Evolutionary conservation across 1,140 invertebrate species (phyloP), one percentile per base, ranked within the genome.

Genomic region (Luehdorfia chinensis): DNA sequence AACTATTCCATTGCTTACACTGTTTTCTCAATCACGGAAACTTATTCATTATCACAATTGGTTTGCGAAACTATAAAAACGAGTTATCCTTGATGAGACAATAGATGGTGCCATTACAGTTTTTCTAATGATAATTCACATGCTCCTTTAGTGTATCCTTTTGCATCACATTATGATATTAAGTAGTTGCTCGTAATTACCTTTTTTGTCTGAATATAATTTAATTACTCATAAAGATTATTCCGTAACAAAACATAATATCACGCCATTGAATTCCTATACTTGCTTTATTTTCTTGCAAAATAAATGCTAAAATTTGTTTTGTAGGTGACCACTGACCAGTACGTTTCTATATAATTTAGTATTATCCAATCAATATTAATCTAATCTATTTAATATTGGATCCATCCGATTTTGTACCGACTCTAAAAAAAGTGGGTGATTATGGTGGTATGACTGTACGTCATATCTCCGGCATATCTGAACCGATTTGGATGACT

Each of bases 11-110:
- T 50, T 43, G 13, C 21, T 34, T 47, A 23, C 32, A 30, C 32
- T 37, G 18, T 46, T 61, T 61, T 48, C 54, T 50, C 52, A 66
- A 78, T 71, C 62, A 72, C 71, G 77, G 77, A 78, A 81, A 69
- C 55, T 58, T 55, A 71, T 43, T 63, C 43, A 30, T 4, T 33
- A 33, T 57, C 54, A 65, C 62, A 64, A 73, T 70, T 46, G 62
- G 49, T 72, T 73, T 70, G 58, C 60, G 39, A 62, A 66, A 67
- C 53, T 16, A 63, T 61, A 74, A 79, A 69, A 81, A 78, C 69
- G 36, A 13, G 71, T 63, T 71, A 75, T 78, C 77, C 77, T 78
- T 77, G 71, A 74, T 62, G 39, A 63, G 41, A 77, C 72, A 77
- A 78, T 77, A 54, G 71, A 41, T 34, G 51, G 47, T 47, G 27